These are phyloP conservation scores for Cirrhinus mrigala DNA, from an alignment of 2,797 vertebrate genomes.

Conservation along the genomic window DNA sequence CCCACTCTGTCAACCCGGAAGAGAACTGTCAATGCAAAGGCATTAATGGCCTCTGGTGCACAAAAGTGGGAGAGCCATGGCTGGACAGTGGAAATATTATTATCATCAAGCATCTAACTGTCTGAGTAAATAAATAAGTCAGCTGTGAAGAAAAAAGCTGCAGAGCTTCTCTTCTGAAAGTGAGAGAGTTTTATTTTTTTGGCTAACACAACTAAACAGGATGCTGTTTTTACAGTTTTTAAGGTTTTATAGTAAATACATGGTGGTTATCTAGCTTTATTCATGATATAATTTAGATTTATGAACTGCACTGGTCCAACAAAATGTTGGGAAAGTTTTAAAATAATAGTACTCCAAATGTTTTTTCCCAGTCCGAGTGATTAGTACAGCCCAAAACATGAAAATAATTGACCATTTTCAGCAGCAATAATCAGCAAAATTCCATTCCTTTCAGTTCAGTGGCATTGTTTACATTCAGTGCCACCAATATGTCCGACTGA, in stretches of 20 bases:
- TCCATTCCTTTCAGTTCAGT: no score
- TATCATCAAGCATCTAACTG: not conserved
- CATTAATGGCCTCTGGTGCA: not conserved
- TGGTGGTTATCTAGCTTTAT: not conserved
- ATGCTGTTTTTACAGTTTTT: not conserved
- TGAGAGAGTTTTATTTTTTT: not conserved
- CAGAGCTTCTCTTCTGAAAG: not conserved
- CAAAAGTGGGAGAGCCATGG: not conserved
- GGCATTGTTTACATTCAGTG: no score
- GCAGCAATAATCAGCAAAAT: no score
- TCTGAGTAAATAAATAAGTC: not conserved
- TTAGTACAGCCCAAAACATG: no score
- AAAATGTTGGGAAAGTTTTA: no score
- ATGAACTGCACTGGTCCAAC: not conserved
- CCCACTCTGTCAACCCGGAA: conserved; percentile 62
- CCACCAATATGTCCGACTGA: no score
- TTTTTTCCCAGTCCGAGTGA: no score
- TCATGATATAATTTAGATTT: not conserved
- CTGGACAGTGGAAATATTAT: not conserved
- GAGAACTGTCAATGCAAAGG: conserved; percentile 22
- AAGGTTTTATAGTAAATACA: not conserved
- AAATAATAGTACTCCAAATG: no score
- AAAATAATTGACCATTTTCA: no score
- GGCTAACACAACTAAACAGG: not conserved
- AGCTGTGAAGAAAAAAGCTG: not conserved